phyloP scores from a whole-genome alignment of 2,797 vertebrate genomes.

The Kryptolebias ocellatus region DNA sequence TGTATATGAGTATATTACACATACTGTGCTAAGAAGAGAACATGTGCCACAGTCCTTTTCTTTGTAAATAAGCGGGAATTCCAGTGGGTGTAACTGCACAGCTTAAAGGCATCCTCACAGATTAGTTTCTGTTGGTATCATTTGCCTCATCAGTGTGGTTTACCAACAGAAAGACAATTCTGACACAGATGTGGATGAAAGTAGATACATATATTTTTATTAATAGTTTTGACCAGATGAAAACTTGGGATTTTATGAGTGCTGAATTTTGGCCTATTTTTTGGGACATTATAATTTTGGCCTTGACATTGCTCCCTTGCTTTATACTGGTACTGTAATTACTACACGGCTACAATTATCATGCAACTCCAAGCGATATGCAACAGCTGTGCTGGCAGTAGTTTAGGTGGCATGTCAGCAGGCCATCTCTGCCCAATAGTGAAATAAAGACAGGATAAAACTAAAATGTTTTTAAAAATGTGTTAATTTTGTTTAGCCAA shows the following conservation, averaged over 20 bases:
- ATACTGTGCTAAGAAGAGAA: conserved; percentile 20
- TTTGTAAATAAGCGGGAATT: conserved; percentile 43
- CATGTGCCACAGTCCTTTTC: conserved; percentile 21
- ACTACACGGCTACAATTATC: conserved; percentile 3
- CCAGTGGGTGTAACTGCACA: conserved; percentile 48
- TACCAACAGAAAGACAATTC: conserved; percentile 44
- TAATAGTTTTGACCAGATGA: conserved; percentile 11
- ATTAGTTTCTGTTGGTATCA: conserved; percentile 40
- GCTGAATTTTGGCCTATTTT: not conserved
- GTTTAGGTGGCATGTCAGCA: not conserved
- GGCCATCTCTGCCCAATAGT: not conserved
- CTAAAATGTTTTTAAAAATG: not conserved
- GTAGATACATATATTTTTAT: not conserved
- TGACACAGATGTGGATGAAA: conserved; percentile 35
- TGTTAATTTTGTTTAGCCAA: not conserved
- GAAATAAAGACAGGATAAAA: not conserved
- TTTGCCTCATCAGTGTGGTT: conserved; percentile 44
- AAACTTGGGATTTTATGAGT: not conserved
- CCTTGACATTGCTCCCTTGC: not conserved
- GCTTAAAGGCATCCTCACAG: conserved; percentile 45
- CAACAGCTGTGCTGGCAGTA: not conserved
- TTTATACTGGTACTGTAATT: conserved; percentile 5
- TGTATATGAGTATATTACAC: conserved; percentile 11
- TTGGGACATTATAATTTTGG: not conserved
- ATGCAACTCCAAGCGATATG: not conserved